These are phyloP conservation scores for Catostomus latipinnis DNA, from an alignment of 2,797 vertebrate species.

Conservation along the genomic window DNA sequence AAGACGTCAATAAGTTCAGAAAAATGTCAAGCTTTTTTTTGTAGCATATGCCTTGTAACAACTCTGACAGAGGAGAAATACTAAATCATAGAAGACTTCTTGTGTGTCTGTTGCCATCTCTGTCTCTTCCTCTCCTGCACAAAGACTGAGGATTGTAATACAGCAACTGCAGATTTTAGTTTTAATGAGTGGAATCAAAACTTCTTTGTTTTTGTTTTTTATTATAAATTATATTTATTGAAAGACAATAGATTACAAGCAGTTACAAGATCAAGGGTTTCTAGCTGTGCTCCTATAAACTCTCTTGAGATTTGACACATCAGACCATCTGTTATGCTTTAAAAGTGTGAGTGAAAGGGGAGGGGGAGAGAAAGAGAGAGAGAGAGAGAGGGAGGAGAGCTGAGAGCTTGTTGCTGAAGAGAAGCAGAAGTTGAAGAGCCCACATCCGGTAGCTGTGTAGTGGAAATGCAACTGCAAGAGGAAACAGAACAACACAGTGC, in stretches of 20 bases:
- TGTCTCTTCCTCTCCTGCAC: background rate
- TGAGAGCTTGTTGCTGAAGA: constrained; percentile 45
- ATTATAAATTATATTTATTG: background rate
- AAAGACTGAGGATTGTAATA: background rate
- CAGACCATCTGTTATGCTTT: constrained; percentile 68
- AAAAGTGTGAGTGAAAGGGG: constrained; percentile 33
- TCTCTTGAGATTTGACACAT: constrained; percentile 62
- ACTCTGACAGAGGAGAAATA: background rate
- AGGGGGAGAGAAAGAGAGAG: constrained; percentile 36
- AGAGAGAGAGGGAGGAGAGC: constrained; percentile 14
- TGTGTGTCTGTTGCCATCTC: constrained; percentile 2
- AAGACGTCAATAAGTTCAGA: background rate
- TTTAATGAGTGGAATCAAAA: background rate
- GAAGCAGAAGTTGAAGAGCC: constrained; percentile 61
- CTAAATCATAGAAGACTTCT: constrained; percentile 18
- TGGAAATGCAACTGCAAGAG: constrained; percentile 67
- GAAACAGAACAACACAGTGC: constrained; percentile 50
- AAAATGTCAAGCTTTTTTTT: background rate
- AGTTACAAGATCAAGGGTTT: constrained; percentile 22
- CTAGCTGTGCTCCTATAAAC: constrained; percentile 36
- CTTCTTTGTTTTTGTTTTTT: background rate
- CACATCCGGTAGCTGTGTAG: constrained; percentile 74
- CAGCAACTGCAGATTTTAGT: background rate
- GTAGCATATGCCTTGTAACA: background rate
- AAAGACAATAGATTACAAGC: background rate